A percentile compares a stretch with the other conserved stretches of the same genome.
Conservation (phyloP, 2,888 invertebrate species). For the Chaitophorus viminalis region DNA sequence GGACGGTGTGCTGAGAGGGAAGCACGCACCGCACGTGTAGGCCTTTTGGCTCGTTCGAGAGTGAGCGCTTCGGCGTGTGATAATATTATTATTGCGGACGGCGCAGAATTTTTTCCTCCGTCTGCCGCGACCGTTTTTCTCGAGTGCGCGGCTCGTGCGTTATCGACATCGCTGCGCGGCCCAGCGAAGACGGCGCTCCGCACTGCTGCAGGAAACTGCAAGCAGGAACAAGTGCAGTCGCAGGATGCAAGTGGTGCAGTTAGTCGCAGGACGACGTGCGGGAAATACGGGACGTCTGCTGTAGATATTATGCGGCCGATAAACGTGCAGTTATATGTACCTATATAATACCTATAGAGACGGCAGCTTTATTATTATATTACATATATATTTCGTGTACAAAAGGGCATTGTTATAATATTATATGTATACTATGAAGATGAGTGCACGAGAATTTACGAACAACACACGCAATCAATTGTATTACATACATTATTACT, state of each 20-base stretch:
- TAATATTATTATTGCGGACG: conserved; percentile 35
- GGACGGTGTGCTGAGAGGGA: too few relatives aligned
- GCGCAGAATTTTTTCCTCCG: conserved; percentile 21
- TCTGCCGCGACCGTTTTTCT: conserved; percentile 20
- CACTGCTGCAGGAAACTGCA: background rate
- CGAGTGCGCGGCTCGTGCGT: conserved; percentile 53
- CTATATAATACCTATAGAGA: too few relatives aligned
- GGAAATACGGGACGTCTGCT: background rate
- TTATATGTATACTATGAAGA: background rate
- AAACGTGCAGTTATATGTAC: too few relatives aligned
- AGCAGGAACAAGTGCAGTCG: too few relatives aligned
- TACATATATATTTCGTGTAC: too few relatives aligned
- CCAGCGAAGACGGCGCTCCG: background rate
- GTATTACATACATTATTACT: background rate
- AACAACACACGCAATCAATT: background rate
- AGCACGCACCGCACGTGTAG: too few relatives aligned
- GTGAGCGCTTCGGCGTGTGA: background rate
- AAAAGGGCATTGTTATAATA: too few relatives aligned
- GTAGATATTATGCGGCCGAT: background rate
- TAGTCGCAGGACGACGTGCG: background rate
- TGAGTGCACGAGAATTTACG: background rate
- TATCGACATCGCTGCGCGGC: conserved; percentile 46
- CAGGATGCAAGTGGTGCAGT: background rate
- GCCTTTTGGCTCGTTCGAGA: too few relatives aligned
- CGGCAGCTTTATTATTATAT: too few relatives aligned